These are phyloP conservation scores for Mohoua ochrocephala DNA, from an alignment of 2,113 vertebrate genomes.

Conservation along the genomic window DNA sequence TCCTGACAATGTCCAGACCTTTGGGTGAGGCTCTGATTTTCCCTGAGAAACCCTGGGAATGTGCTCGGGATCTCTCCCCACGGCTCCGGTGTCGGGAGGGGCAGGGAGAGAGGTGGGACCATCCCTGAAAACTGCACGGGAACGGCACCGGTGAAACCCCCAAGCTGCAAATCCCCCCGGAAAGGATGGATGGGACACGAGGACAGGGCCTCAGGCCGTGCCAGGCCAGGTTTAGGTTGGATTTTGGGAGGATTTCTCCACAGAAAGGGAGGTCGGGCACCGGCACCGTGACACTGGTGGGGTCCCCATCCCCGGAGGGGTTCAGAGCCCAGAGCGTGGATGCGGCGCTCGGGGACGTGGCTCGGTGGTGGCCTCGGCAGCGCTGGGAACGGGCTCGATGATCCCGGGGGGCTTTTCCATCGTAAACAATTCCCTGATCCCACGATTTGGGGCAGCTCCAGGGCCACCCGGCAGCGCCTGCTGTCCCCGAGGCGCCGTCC, in stretches of 20 bases:
- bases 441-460: rapidly evolving
- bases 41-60: rapidly evolving
- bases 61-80: rapidly evolving
- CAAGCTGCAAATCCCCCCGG: background rate
- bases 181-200: background rate
- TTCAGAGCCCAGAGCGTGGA: rapidly evolving
- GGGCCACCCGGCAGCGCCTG: background rate
- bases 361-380: rapidly evolving
- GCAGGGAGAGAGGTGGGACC: background rate
- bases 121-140: rapidly evolving
- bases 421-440: background rate
- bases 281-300: rapidly evolving
- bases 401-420: background rate
- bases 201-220: background rate
- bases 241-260: rapidly evolving
- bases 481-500: background rate
- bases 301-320: background rate
- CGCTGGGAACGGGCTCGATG: rapidly evolving
- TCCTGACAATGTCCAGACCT: background rate
- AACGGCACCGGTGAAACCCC: rapidly evolving
- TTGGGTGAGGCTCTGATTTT: rapidly evolving
- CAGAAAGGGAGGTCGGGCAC: rapidly evolving
- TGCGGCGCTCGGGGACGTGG: background rate
- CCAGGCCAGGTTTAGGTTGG: rapidly evolving
- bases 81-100: rapidly evolving